phyloP scores from a whole-genome alignment of 37 sponge, comb jelly and placozoan genomes.

The Spongia lamella region DNA sequence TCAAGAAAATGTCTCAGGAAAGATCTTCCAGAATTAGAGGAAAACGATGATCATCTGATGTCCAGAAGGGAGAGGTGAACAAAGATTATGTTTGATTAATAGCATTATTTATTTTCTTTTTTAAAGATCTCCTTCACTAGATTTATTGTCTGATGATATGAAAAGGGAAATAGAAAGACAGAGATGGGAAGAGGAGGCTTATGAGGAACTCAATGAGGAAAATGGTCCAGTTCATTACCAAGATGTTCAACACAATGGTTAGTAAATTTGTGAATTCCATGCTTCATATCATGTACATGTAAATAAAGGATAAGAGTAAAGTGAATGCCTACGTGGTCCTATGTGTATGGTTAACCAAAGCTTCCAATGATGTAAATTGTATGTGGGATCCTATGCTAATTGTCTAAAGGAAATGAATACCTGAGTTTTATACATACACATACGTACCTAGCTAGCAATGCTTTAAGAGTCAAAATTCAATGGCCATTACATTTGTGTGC shows the following conservation, averaged over 20 bases:
- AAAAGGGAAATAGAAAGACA: constrained; percentile 45
- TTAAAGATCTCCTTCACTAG: constrained; percentile 62
- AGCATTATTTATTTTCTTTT: not conserved
- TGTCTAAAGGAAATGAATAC: no score
- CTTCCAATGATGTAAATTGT: no score
- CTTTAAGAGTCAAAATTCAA: not conserved
- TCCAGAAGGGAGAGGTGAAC: constrained; percentile 4
- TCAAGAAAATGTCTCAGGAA: constrained; percentile 59
- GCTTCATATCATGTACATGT: no score
- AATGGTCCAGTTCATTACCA: constrained; percentile 79
- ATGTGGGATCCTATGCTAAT: no score
- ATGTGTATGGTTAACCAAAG: no score
- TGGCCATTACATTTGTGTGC: not conserved
- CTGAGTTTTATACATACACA: no score
- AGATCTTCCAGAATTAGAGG: constrained; percentile 59
- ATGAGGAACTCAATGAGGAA: constrained; percentile 19
- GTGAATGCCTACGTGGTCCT: no score
- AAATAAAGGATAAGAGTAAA: no score
- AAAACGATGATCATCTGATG: constrained; percentile 23
- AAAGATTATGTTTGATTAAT: constrained; percentile 1
- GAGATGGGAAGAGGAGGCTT: constrained; percentile 42
- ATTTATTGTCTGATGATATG: constrained; percentile 78
- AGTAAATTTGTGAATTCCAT: not conserved
- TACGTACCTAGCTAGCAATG: no score
- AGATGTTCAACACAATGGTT: constrained; percentile 55